A percentile compares a stretch with the other conserved stretches of the same genome.
Evolutionary conservation across 2,797 vertebrate genomes (phyloP).

Genomic region (Muscicapa comitata): DNA sequence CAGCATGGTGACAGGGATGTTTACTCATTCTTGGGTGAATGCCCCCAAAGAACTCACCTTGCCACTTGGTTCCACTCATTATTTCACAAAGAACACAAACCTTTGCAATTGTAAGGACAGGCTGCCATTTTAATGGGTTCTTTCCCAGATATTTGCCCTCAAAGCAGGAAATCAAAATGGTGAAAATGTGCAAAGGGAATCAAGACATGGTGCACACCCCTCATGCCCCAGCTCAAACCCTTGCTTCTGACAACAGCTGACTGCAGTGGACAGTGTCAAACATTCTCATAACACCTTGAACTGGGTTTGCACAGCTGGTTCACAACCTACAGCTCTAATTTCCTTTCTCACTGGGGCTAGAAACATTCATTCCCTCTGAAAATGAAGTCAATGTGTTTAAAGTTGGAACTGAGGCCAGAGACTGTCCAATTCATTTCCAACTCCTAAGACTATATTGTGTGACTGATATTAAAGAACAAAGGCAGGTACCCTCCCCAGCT

Average conservation of each 20-base stretch:
- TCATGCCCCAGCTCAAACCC: neutral
- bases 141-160: neutral
- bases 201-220: neutral
- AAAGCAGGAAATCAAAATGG: neutral
- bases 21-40: neutral
- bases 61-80: neutral
- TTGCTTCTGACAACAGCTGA: neutral
- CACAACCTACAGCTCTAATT: neutral
- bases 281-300: neutral
- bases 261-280: neutral
- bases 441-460: neutral
- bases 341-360: neutral
- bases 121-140: neutral
- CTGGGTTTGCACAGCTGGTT: slow-evolving; percentile 19
- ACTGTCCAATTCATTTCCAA: neutral
- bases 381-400: slow-evolving; percentile 26
- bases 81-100: neutral
- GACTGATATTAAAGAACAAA: slow-evolving; percentile 29
- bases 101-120: neutral
- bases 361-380: neutral
- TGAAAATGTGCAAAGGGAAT: neutral
- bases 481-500: slow-evolving; percentile 24
- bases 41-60: neutral
- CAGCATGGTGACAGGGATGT: neutral
- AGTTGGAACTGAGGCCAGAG: neutral